phyloP scores from a whole-genome alignment of 2,797 vertebrate species.

The Kryptolebias ocellatus region DNA sequence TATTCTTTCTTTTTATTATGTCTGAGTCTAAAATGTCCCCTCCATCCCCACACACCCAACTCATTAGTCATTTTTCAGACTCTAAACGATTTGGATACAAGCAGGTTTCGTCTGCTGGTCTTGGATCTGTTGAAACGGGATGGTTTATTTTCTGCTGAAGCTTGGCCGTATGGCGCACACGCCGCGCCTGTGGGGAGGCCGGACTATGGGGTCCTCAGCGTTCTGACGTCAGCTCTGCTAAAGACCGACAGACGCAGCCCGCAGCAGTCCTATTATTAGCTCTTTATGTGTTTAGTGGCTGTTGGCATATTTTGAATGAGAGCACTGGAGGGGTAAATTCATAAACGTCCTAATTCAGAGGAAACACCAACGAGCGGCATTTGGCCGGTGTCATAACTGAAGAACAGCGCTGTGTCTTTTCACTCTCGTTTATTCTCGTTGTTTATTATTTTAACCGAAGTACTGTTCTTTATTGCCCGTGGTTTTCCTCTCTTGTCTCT shows the following conservation, averaged over 20 bases:
- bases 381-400: constrained; percentile 14
- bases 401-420: not conserved
- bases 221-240: constrained; percentile 49
- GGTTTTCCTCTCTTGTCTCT: constrained; percentile 15
- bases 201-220: constrained; percentile 16
- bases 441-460: constrained; percentile 12
- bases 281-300: constrained; percentile 37
- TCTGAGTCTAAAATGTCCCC: constrained; percentile 2
- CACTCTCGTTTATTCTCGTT: constrained; percentile 22
- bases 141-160: not conserved
- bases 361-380: constrained; percentile 13
- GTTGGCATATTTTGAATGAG: constrained; percentile 27
- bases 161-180: constrained; percentile 11
- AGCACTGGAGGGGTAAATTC: constrained; percentile 23
- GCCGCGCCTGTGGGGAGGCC: constrained; percentile 5
- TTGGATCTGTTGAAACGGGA: not conserved
- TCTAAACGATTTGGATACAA: constrained; percentile 15
- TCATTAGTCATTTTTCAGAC: constrained; percentile 14
- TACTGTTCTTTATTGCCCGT: constrained; percentile 3
- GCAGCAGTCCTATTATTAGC: constrained; percentile 55
- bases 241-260: constrained; percentile 45
- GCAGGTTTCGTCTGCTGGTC: not conserved
- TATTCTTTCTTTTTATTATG: too few species aligned
- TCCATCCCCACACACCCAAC: constrained; percentile 12
- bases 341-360: constrained; percentile 21